phyloP scores from a whole-genome alignment of 2,797 vertebrate genomes.

The Smutsia temminckii region DNA sequence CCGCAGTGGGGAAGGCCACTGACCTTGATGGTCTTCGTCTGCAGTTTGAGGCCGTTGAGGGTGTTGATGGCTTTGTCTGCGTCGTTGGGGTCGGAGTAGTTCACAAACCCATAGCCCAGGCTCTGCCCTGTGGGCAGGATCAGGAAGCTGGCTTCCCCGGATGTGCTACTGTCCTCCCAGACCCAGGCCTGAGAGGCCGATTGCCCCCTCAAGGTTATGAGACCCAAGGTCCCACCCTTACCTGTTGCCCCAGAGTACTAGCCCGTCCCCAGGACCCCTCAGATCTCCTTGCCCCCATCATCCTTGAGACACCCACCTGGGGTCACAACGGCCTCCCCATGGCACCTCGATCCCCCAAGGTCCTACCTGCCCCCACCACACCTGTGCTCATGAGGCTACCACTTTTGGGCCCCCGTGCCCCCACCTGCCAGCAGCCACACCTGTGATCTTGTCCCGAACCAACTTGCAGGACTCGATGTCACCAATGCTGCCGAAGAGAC shows the following conservation, averaged over 20 bases:
- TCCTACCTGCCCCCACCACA: neutral
- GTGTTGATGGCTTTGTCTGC: constrained; percentile 98
- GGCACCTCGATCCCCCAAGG: neutral
- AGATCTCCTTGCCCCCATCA: neutral
- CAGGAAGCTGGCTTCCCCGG: neutral
- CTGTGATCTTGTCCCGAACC: constrained; percentile 97
- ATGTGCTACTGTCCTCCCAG: neutral
- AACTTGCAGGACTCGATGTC: constrained; percentile 98
- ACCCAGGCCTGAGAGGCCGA: neutral
- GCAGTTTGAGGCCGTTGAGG: constrained; percentile 97
- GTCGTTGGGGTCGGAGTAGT: constrained; percentile 97
- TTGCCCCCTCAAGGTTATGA: neutral
- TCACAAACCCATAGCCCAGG: constrained; percentile 97
- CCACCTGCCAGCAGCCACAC: constrained; percentile 78
- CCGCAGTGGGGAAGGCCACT: constrained; percentile 58
- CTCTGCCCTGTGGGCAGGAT: constrained; percentile 90
- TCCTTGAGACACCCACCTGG: neutral
- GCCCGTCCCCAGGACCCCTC: neutral
- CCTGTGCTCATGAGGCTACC: neutral
- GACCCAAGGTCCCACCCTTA: neutral
- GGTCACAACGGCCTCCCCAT: neutral
- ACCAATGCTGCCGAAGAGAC: constrained; percentile 96
- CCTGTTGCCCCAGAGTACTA: neutral
- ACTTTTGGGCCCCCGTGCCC: neutral
- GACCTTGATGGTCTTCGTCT: constrained; percentile 99